These are phyloP conservation scores for Phaedon cochleariae DNA, from an alignment of 2,888 invertebrate species.

Conservation along the genomic window DNA sequence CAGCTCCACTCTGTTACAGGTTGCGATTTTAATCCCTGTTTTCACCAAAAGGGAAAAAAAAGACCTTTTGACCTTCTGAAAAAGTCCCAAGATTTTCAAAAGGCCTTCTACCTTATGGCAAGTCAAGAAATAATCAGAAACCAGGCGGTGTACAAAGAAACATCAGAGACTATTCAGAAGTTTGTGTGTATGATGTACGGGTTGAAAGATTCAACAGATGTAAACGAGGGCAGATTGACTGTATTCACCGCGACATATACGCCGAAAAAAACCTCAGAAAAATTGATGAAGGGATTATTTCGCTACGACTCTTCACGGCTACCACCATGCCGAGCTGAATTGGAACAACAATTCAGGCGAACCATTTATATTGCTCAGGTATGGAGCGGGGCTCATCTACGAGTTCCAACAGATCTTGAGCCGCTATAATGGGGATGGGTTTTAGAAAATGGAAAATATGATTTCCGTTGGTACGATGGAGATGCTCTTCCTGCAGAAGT, in stretches of 20 bases:
- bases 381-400: conserved; percentile 1
- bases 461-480: background rate
- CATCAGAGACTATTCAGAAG: no score
- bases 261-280: background rate
- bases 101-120: background rate
- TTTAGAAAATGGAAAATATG: background rate
- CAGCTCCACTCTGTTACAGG: no score
- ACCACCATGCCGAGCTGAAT: background rate
- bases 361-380: background rate
- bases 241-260: background rate
- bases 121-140: background rate
- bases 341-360: conserved; percentile 1
- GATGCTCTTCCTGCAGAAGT: background rate
- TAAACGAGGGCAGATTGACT: background rate
- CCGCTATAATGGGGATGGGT: background rate
- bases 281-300: no score
- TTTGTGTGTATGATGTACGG: background rate
- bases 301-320: background rate
- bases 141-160: background rate
- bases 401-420: conserved; percentile 1
- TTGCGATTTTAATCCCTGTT: no score
- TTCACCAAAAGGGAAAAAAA: no score
- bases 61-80: no score
- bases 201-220: background rate
- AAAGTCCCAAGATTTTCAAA: background rate